Evolutionary conservation across 2,888 invertebrate species (phyloP).

Genomic region (Conistra vaccinii): DNA sequence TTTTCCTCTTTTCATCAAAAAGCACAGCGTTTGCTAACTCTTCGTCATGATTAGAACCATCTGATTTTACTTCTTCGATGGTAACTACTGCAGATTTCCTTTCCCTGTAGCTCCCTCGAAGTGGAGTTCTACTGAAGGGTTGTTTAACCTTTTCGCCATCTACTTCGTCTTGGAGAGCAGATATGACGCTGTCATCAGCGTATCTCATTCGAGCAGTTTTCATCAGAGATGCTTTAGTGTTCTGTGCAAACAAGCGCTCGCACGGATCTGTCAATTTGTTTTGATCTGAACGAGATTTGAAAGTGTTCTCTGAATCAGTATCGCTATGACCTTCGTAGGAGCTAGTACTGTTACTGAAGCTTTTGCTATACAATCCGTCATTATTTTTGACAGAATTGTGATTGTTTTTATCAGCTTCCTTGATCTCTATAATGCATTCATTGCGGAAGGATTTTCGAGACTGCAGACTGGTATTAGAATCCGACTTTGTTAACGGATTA

Average conservation of each 20-base stretch:
- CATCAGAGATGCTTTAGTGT: conserved; percentile 91
- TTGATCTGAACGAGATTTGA: conserved; percentile 79
- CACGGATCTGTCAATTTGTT: conserved; percentile 83
- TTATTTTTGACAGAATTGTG: conserved; percentile 76
- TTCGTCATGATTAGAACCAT: conserved; percentile 83
- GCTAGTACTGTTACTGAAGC: conserved; percentile 91
- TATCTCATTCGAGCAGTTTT: conserved; percentile 92
- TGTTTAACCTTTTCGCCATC: conserved; percentile 86
- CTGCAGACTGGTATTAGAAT: conserved; percentile 86
- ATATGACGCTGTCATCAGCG: conserved; percentile 86
- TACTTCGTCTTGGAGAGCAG: conserved; percentile 82
- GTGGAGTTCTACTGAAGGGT: conserved; percentile 81
- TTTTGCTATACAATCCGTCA: conserved; percentile 83
- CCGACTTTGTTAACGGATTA: conserved; percentile 85
- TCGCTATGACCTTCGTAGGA: conserved; percentile 93
- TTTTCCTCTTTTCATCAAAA: conserved; percentile 84
- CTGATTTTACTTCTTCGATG: conserved; percentile 88
- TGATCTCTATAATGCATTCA: conserved; percentile 87
- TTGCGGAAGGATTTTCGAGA: conserved; percentile 84
- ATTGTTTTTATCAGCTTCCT: conserved; percentile 80
- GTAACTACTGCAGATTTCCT: conserved; percentile 87
- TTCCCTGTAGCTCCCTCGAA: conserved; percentile 85
- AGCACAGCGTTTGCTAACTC: conserved; percentile 81
- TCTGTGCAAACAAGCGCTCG: conserved; percentile 89
- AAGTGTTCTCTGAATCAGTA: conserved; percentile 91